Base-by-base conservation (phyloP, 1,140 invertebrate species). In the Eulimnadia texana region DNA sequence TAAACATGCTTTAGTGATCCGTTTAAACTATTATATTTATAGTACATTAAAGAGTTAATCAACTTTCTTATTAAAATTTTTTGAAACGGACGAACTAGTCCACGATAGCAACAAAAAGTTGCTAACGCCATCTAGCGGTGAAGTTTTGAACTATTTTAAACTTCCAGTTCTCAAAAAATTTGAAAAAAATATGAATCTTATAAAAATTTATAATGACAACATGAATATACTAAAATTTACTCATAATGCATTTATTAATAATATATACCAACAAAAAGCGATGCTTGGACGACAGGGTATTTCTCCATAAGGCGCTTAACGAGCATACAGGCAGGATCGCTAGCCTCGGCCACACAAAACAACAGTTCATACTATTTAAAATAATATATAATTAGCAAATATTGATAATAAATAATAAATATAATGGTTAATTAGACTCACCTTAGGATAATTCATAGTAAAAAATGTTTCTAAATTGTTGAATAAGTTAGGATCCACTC, bases 381-480 rank as follows among this genome's bases (percentile, higher is more conserved):
- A n/a, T n/a, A n/a, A n/a, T n/a, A n/a, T n/a, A n/a, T n/a, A n/a
- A n/a, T n/a, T n/a, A n/a, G n/a, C n/a, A n/a, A n/a, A n/a, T n/a
- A n/a, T n/a, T n/a, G n/a, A n/a, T n/a, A n/a, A n/a, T n/a, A n/a
- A n/a, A n/a, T n/a, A 60, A 59, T 63, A 59, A 62, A 60, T 42
- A 47, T 2, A 61, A 58, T 54, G 24, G 64, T 62, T 49, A 66
- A 64, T 20, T 57, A 52, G 27, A 73, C 73, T 75, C 77, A 87
- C 85, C 70, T 79, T 74, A 6, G 94, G 93, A 76, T 98, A 99
- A 64, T 90, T 83, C 75, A 97, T 82, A 2, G 84, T 88, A 75
- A 99, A 99, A 78, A 97, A 99, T 2, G 94, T 93, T 77, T 98
- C 93, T 67, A 99, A 76, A 76, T 99, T 99, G 56, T 81, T 82